Percentiles rank a stretch among this genome's conserved stretches.
phyloP scores from a whole-genome alignment of 2,797 vertebrate genomes.

The Eulemur albifrons region DNA sequence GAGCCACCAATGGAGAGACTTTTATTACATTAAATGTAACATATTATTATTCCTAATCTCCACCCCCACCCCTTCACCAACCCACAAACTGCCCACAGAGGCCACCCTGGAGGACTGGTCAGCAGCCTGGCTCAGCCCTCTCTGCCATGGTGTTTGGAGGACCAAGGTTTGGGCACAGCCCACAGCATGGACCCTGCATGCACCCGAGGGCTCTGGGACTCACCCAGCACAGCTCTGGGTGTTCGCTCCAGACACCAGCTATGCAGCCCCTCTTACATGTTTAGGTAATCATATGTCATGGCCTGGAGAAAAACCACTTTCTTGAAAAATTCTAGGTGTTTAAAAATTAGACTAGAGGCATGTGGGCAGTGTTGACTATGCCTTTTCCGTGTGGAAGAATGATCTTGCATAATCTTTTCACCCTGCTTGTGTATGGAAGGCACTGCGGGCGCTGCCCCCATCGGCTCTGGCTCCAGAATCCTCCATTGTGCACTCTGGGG shows the following conservation, averaged over 20 bases:
- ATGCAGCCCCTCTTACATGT: fast-evolving
- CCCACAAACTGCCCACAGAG: neutral
- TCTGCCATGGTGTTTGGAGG: too few species aligned
- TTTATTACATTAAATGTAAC: neutral
- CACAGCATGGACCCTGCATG: fast-evolving
- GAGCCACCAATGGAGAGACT: neutral
- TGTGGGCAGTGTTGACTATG: neutral
- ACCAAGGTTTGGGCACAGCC: fast-evolving
- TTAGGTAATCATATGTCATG: neutral
- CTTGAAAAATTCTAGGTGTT: neutral
- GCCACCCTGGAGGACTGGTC: fast-evolving
- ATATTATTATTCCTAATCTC: neutral
- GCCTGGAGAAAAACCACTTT: neutral
- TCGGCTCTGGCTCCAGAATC: neutral
- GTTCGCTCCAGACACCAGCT: fast-evolving
- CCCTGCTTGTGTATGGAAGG: neutral
- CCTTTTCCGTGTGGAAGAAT: neutral
- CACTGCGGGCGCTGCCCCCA: fast-evolving
- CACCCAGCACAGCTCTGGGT: neutral
- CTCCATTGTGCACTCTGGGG: neutral
- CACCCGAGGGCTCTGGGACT: neutral
- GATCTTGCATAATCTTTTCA: neutral
- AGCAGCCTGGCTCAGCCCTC: neutral
- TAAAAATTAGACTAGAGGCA: neutral
- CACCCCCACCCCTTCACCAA: neutral